Conservation (phyloP, 1,140 invertebrate genomes). For the Latrodectus geometricus region DNA sequence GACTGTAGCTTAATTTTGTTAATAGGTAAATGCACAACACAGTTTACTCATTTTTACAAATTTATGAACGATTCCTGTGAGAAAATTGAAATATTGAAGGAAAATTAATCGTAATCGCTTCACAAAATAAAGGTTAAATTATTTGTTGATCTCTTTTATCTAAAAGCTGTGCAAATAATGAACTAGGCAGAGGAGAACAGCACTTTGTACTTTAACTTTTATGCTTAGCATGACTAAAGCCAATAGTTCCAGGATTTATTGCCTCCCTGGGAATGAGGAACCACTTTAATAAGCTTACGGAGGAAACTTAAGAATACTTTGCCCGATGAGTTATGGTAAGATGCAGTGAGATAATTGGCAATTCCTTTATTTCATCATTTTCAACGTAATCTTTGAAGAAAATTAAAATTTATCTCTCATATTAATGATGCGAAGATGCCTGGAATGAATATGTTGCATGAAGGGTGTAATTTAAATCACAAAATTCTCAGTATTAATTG, state of each 20-base stretch:
- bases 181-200: background rate
- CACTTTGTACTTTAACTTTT: background rate
- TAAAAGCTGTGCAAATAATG: no score
- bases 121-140: no score
- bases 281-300: background rate
- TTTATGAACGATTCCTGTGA: no score
- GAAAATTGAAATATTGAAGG: no score
- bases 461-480: background rate
- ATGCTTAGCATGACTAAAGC: background rate
- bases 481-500: background rate
- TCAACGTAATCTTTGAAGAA: background rate
- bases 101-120: no score
- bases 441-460: background rate
- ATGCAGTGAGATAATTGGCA: background rate
- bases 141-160: no score
- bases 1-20: no score
- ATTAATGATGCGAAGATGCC: background rate
- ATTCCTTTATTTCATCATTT: conserved; percentile 2
- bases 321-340: background rate
- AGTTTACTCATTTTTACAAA: no score
- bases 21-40: no score
- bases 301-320: background rate
- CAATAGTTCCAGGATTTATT: background rate
- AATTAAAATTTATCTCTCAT: background rate
- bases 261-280: background rate